Evolutionary conservation across 2,113 vertebrate species (phyloP), one percentile per base, ranked within the genome.

Genomic region (Triplophysa tibetana): DNA sequence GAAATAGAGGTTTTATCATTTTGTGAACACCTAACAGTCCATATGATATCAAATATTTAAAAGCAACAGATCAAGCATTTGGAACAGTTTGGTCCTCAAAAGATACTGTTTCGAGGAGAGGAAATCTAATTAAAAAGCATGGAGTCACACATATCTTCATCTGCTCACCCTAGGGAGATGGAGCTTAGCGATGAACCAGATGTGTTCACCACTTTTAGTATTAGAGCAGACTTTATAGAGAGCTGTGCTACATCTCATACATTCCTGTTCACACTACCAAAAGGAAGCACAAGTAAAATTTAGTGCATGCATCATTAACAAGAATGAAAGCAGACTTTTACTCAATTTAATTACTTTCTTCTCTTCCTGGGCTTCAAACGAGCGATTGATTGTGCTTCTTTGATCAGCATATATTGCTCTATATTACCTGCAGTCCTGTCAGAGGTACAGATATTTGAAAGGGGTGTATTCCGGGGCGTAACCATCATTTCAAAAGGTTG

Each of bases 181-280:
- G 26, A 67, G 70, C 54, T 58, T 12, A 76, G 29, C 50, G 52
- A 67, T 67, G 58, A 24, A 76, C 79, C 83, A 72, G 79, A 77
- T 82, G 79, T 79, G 38, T 73, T 23, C 65, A 45, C 26, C 13
- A 5, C 72, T 77, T 85, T 85, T 24, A 83, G 85, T 61, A n/a
- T 78, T 77, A 52, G 43, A 9, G 26, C 33, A 26, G 8, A 12
- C 14, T 76, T 23, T 67, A 21, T n/a, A 33, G 23, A 16, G 69
- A 38, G 0, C 10, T 63, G 69, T 50, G 56, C 50, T 50, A 62
- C 50, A 17, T 72, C 41, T 65, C 29, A 16, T 5, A 14, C 33
- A 48, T 70, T 45, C 70, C 50, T 56, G 48, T 75, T 26, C 41
- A 70, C 52, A 8, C 13, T 23, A 29, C 26, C n/a, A 48, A 43